A percentile compares a stretch with the other conserved stretches of the same genome.
Evolutionary conservation across 2,888 invertebrate species (phyloP).

Genomic region (Phorcus lineatus): DNA sequence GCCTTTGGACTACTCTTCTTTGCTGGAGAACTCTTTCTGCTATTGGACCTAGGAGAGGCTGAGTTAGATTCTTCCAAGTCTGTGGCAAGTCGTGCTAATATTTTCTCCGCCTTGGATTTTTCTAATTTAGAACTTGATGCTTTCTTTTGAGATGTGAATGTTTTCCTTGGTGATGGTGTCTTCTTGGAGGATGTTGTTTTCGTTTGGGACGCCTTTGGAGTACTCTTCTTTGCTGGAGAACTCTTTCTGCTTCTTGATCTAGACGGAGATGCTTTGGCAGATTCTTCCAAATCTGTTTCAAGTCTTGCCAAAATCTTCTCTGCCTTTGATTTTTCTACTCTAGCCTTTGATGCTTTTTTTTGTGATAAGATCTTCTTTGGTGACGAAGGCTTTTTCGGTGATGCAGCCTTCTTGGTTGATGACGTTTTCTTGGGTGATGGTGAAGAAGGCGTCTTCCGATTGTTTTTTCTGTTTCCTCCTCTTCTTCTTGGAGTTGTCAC

Average conservation of each 20-base stretch:
- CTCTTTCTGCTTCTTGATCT: background rate
- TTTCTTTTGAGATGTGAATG: background rate
- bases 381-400: background rate
- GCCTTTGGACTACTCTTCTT: slow-evolving; percentile 31
- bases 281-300: too few relatives aligned
- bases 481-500: background rate
- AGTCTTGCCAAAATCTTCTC: too few relatives aligned
- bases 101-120: too few relatives aligned
- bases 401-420: background rate
- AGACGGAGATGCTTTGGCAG: background rate
- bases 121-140: background rate
- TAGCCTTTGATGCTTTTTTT: background rate
- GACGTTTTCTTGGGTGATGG: background rate
- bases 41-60: background rate
- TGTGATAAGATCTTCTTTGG: background rate
- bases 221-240: slow-evolving; percentile 9
- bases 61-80: too few relatives aligned
- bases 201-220: slow-evolving; percentile 21
- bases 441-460: slow-evolving; percentile 22
- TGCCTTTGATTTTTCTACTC: background rate
- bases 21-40: background rate
- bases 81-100: too few relatives aligned
- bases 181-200: background rate
- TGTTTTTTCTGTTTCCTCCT: background rate
- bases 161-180: background rate